Evolutionary conservation across 2,888 invertebrate genomes (phyloP).

Genomic region (Galeruca laticollis): DNA sequence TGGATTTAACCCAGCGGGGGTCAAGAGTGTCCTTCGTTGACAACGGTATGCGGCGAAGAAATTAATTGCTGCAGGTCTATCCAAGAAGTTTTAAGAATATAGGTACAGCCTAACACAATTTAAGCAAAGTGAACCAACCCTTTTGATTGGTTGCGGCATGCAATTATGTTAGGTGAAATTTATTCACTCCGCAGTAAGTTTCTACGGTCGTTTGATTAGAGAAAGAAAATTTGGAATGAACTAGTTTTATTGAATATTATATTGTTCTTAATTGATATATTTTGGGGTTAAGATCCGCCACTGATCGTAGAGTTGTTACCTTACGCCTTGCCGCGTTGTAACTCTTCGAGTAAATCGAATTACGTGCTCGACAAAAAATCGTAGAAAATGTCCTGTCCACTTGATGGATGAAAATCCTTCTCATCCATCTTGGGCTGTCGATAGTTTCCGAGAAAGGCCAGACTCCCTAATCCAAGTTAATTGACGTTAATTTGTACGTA

Average conservation of each 20-base stretch:
- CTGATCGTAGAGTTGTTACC: not conserved
- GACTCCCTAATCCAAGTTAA: conserved; percentile 58
- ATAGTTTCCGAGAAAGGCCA: conserved; percentile 57
- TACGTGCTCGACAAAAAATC: conserved; percentile 53
- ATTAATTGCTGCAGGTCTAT: conserved; percentile 35
- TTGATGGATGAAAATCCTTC: conserved; percentile 58
- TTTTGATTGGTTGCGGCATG: not conserved
- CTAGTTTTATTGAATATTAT: too few species aligned
- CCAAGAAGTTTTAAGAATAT: conserved; percentile 23
- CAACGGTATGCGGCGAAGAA: conserved; percentile 35
- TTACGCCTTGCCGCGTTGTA: conserved; percentile 15
- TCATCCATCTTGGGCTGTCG: conserved; percentile 60
- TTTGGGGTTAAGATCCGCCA: not conserved
- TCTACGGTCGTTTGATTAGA: too few species aligned
- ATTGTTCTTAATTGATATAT: too few species aligned
- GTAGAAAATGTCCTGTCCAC: conserved; percentile 52
- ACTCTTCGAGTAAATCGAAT: conserved; percentile 45
- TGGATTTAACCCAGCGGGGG: conserved; percentile 43
- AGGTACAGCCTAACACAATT: conserved; percentile 16
- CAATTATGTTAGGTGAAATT: not conserved
- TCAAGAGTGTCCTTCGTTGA: conserved; percentile 41
- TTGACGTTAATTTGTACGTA: conserved; percentile 62
- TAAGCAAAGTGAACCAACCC: not conserved
- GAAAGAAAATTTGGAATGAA: too few species aligned
- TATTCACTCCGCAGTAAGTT: too few species aligned